phyloP scores from a whole-genome alignment of 2,888 invertebrate genomes.

The Pseudanteris insignis region DNA sequence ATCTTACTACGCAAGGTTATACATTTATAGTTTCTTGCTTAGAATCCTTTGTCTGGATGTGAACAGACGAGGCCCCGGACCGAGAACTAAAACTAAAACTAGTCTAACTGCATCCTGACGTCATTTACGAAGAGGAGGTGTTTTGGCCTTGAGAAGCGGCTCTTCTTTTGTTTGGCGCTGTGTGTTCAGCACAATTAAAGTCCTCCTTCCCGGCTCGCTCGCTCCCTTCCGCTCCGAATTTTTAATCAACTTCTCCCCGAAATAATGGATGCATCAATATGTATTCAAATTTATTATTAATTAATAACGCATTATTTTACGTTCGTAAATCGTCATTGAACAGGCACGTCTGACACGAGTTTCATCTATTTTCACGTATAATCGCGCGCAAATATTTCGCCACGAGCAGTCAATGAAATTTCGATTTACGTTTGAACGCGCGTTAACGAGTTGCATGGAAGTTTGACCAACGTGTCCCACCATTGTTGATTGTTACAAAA shows the following conservation, averaged over 20 bases:
- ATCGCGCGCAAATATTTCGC: no score
- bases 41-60: constrained; percentile 57
- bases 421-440: no score
- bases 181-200: constrained; percentile 55
- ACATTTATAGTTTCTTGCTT: constrained; percentile 47
- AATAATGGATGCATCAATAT: constrained; percentile 46
- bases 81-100: constrained; percentile 62
- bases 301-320: constrained; percentile 16
- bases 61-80: constrained; percentile 49
- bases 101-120: constrained; percentile 65
- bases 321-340: neutral
- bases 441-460: no score
- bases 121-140: constrained; percentile 59
- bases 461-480: no score
- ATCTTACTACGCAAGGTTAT: constrained; percentile 40
- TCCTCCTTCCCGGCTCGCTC: constrained; percentile 42
- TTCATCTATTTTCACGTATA: no score
- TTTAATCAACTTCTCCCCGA: constrained; percentile 45
- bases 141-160: constrained; percentile 60
- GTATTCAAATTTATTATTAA: constrained; percentile 40
- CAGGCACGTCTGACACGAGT: no score
- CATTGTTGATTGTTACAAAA: no score
- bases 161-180: constrained; percentile 51
- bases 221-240: constrained; percentile 44
- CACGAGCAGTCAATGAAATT: no score